Evolutionary conservation across 2,888 invertebrate genomes (phyloP).

Genomic region (Autographa pulchrina): DNA sequence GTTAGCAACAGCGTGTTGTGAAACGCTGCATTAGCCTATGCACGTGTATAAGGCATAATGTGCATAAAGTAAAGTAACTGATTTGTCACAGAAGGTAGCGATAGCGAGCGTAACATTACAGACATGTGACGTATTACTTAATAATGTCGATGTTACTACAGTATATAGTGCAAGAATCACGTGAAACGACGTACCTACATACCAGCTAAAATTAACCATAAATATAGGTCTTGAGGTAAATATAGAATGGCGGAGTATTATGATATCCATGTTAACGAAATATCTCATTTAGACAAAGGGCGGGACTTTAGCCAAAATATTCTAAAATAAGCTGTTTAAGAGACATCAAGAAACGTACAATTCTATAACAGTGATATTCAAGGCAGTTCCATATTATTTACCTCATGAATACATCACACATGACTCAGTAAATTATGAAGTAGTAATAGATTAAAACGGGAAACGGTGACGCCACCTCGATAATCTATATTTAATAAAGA

Average conservation of each 20-base stretch:
- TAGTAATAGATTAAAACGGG: background rate
- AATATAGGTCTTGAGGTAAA: conserved; percentile 30
- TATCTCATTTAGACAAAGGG: background rate
- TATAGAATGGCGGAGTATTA: conserved; percentile 18
- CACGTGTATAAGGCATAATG: background rate
- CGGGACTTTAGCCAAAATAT: conserved; percentile 8
- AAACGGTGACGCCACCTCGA: background rate
- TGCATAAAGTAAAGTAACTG: background rate
- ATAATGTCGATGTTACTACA: conserved; percentile 23
- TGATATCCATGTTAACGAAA: conserved; percentile 1
- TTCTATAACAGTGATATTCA: too few species aligned
- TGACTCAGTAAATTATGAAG: background rate
- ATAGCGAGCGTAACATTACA: background rate
- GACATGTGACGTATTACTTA: background rate
- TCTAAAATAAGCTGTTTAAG: too few species aligned
- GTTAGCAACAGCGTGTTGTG: background rate
- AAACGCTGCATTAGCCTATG: background rate
- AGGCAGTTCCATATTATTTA: background rate
- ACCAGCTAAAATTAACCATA: conserved; percentile 15
- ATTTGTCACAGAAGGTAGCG: background rate
- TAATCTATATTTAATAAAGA: background rate
- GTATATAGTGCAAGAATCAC: conserved; percentile 21
- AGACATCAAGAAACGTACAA: too few species aligned
- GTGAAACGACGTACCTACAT: conserved; percentile 12
- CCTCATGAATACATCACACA: background rate